A percentile compares a stretch with the other conserved stretches of the same genome.
Conservation (phyloP, 1,140 invertebrate genomes). For the Drosophila equinoxialis region DNA sequence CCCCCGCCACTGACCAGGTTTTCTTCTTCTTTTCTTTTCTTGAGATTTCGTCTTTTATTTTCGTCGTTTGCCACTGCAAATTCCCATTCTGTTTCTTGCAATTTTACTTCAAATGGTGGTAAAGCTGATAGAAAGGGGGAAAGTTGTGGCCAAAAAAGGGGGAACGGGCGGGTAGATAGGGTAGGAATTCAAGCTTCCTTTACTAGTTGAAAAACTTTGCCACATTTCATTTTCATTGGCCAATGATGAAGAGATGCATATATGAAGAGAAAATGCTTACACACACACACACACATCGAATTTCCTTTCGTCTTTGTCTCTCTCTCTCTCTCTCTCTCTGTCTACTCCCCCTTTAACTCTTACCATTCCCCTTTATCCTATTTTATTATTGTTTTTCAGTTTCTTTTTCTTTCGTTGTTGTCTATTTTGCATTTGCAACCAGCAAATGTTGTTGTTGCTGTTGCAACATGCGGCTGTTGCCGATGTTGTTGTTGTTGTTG, state of each 20-base stretch:
- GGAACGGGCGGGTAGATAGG: too few relatives aligned
- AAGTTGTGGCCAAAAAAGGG: too few relatives aligned
- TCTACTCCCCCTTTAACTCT: neutral
- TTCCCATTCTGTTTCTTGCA: neutral
- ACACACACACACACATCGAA: slow-evolving; percentile 15
- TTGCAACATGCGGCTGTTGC: slow-evolving; percentile 5
- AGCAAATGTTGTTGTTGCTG: slow-evolving; percentile 12
- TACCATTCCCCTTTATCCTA: slow-evolving; percentile 16
- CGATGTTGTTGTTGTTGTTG: slow-evolving; percentile 19
- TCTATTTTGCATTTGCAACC: slow-evolving; percentile 31
- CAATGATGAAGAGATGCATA: slow-evolving; percentile 12
- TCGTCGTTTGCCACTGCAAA: neutral
- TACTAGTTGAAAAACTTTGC: slow-evolving; percentile 36
- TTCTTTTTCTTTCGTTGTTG: slow-evolving; percentile 33
- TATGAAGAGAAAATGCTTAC: slow-evolving; percentile 27
- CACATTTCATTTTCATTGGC: slow-evolving; percentile 61
- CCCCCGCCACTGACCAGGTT: neutral
- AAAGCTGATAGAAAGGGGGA: neutral
- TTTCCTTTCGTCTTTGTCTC: too few relatives aligned
- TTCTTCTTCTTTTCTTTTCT: slow-evolving; percentile 10
- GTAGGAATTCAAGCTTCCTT: slow-evolving; percentile 30
- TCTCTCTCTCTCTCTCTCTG: neutral
- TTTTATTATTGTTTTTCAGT: slow-evolving; percentile 37
- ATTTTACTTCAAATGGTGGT: neutral
- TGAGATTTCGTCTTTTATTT: slow-evolving; percentile 35